phyloP scores from a whole-genome alignment of 2,888 invertebrate species.

The Serrognathus titanus region DNA sequence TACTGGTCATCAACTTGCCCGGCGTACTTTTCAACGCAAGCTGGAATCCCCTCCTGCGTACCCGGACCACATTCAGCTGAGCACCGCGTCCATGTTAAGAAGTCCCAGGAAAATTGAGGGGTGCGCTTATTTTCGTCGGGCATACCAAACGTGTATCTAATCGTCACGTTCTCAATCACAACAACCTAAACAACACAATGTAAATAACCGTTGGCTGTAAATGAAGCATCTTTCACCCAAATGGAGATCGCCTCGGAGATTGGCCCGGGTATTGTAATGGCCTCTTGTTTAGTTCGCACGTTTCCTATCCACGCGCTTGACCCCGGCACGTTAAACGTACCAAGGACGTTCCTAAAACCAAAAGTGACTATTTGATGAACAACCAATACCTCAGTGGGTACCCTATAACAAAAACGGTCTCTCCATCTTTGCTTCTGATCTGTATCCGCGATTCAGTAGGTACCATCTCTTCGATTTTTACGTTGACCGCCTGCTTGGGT shows the following conservation, averaged over 20 bases:
- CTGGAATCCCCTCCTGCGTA: conserved; percentile 33
- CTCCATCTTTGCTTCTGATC: conserved; percentile 44
- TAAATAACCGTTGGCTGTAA: no score
- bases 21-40: conserved; percentile 29
- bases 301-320: conserved; percentile 44
- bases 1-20: conserved; percentile 30
- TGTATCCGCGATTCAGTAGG: conserved; percentile 54
- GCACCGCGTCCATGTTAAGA: conserved; percentile 54
- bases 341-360: conserved; percentile 37
- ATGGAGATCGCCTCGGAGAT: conserved; percentile 49
- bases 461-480: conserved; percentile 52
- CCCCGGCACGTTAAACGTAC: conserved; percentile 42
- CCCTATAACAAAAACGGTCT: conserved; percentile 51
- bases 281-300: conserved; percentile 41
- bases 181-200: conserved; percentile 22
- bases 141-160: conserved; percentile 28
- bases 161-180: conserved; percentile 26
- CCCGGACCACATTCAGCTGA: conserved; percentile 56
- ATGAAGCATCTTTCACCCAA: conserved; percentile 41
- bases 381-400: conserved; percentile 29
- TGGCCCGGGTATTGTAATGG: conserved; percentile 52
- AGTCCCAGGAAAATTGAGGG: conserved; percentile 52
- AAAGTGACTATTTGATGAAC: not conserved
- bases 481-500: conserved; percentile 52
- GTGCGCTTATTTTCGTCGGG: conserved; percentile 30